These are phyloP conservation scores for Nerophis lumbriciformis DNA, from an alignment of 2,113 vertebrate genomes.

Conservation along the genomic window DNA sequence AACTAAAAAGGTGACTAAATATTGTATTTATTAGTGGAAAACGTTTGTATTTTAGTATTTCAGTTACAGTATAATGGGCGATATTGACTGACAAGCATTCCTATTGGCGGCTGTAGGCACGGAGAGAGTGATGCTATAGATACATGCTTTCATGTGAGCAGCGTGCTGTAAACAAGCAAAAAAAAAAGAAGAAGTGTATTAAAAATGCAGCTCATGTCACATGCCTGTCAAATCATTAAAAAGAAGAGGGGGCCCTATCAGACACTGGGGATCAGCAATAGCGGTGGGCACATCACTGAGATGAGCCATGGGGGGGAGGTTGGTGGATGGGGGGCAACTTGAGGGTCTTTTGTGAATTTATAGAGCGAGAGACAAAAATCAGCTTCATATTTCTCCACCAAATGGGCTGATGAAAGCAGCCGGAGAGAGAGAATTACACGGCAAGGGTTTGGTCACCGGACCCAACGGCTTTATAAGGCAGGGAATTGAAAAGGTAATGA, in stretches of 20 bases:
- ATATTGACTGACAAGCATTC: neutral
- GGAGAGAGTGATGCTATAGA: slow-evolving; percentile 61
- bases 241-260: slow-evolving; percentile 75
- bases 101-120: slow-evolving; percentile 47
- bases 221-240: slow-evolving; percentile 81
- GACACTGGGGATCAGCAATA: slow-evolving; percentile 76
- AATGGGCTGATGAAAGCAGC: slow-evolving; percentile 72
- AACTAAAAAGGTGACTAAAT: too few relatives aligned
- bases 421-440: slow-evolving; percentile 71
- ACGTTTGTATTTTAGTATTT: too few relatives aligned
- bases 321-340: slow-evolving; percentile 52
- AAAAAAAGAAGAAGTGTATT: slow-evolving; percentile 59
- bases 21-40: too few relatives aligned
- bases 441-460: slow-evolving; percentile 69
- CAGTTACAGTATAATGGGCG: neutral
- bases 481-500: slow-evolving; percentile 67
- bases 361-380: slow-evolving; percentile 73
- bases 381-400: slow-evolving; percentile 72
- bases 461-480: slow-evolving; percentile 60
- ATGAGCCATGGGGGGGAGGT: slow-evolving; percentile 57
- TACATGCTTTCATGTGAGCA: slow-evolving; percentile 68
- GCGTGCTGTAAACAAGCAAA: slow-evolving; percentile 76
- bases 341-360: slow-evolving; percentile 76
- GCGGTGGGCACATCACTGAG: slow-evolving; percentile 61
- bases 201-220: slow-evolving; percentile 73